Evolutionary conservation across 2,888 invertebrate species (phyloP).

Genomic region (Myathropa florea): DNA sequence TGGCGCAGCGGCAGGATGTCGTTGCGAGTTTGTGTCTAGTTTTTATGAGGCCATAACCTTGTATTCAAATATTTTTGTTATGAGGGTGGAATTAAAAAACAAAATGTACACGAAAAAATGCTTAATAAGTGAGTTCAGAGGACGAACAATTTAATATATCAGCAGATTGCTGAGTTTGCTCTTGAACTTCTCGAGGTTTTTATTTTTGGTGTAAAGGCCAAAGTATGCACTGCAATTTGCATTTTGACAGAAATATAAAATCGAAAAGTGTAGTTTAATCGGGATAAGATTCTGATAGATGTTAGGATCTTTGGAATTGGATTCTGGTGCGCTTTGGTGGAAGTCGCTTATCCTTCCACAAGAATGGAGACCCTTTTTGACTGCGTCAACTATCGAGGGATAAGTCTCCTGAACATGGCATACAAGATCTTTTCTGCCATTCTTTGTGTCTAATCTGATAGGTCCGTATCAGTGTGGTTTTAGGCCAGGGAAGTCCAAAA

Average conservation of each 20-base stretch:
- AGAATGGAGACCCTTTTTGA: too few relatives aligned
- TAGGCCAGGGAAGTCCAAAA: too few relatives aligned
- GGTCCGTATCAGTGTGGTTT: too few relatives aligned
- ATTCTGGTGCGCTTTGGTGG: too few relatives aligned
- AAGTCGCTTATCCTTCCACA: too few relatives aligned
- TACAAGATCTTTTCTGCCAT: too few relatives aligned
- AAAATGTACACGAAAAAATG: neutral
- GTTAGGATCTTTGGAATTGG: too few relatives aligned
- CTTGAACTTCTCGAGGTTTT: neutral
- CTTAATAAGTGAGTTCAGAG: neutral
- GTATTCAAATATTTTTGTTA: conserved; percentile 39
- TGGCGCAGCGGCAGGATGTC: conserved; percentile 30
- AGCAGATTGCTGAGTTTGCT: neutral
- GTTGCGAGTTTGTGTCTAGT: conserved; percentile 42
- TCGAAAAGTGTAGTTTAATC: too few relatives aligned
- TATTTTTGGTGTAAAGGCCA: neutral
- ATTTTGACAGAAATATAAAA: neutral
- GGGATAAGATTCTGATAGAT: too few relatives aligned
- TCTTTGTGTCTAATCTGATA: too few relatives aligned
- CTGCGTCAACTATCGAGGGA: too few relatives aligned
- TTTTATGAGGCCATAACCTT: conserved; percentile 33
- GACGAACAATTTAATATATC: neutral
- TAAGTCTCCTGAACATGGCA: too few relatives aligned
- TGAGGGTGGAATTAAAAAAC: neutral
- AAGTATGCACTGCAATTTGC: neutral